Conservation (phyloP, 64 coral and sea anemone genomes). For the Porites australiensis region DNA sequence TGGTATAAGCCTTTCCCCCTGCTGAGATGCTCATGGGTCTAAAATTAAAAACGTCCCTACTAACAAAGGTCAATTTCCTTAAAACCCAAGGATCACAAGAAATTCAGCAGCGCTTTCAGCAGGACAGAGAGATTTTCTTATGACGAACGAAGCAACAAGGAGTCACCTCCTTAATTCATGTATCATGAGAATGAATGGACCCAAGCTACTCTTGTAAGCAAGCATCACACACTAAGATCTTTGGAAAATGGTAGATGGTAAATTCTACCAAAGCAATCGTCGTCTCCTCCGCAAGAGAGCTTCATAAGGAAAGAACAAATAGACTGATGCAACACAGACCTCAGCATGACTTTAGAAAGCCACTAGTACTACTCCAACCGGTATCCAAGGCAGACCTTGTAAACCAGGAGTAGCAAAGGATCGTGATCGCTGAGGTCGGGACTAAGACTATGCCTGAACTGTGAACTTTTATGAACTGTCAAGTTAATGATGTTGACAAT, state of each 20-base stretch:
- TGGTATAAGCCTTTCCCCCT: constrained; percentile 28
- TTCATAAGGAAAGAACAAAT: too few species aligned
- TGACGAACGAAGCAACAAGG: constrained; percentile 44
- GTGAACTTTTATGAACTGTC: too few species aligned
- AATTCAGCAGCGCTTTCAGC: neutral
- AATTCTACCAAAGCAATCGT: too few species aligned
- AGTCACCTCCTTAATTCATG: constrained; percentile 21
- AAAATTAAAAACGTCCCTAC: constrained; percentile 64
- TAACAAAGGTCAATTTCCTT: constrained; percentile 34
- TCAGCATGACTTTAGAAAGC: too few species aligned
- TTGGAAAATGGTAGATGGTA: constrained; percentile 50
- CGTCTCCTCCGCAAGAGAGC: too few species aligned
- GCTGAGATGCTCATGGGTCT: constrained; percentile 56
- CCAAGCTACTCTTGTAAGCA: constrained; percentile 51
- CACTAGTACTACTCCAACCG: too few species aligned
- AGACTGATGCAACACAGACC: too few species aligned
- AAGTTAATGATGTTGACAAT: too few species aligned
- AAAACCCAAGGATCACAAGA: neutral
- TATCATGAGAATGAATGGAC: constrained; percentile 57
- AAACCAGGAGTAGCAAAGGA: too few species aligned
- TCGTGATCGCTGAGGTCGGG: too few species aligned
- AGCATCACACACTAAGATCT: constrained; percentile 63
- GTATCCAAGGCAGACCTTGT: too few species aligned
- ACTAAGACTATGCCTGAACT: too few species aligned
- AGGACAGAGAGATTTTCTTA: constrained; percentile 27